Percentiles rank a stretch among this genome's conserved stretches.
Evolutionary conservation across 2,113 vertebrate species (phyloP).

Genomic region (Pyxicephalus adspersus): DNA sequence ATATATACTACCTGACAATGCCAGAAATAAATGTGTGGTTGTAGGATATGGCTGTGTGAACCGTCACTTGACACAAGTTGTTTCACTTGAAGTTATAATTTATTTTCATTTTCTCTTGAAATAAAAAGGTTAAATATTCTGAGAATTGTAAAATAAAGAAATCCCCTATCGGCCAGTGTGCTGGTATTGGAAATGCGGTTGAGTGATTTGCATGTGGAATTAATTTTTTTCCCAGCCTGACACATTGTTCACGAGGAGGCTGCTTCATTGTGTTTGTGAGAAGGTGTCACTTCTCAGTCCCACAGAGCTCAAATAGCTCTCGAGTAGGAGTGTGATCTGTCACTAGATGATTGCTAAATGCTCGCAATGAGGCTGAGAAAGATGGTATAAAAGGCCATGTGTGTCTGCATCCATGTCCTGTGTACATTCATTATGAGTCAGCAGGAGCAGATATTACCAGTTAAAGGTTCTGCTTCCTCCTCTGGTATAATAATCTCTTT

Average conservation of each 20-base stretch:
- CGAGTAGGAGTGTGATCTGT: constrained; percentile 19
- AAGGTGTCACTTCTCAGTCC: background rate
- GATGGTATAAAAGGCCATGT: too few species aligned
- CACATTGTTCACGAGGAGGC: background rate
- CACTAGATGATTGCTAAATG: constrained; percentile 6
- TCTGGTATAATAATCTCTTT: background rate
- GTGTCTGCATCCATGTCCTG: too few species aligned
- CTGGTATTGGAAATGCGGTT: too few species aligned
- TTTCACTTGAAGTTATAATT: background rate
- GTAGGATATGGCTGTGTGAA: background rate
- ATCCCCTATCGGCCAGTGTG: too few species aligned
- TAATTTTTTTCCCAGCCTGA: background rate
- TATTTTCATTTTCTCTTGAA: too few species aligned
- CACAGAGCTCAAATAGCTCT: constrained; percentile 11
- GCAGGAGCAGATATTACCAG: background rate
- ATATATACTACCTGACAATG: background rate
- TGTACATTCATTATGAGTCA: constrained; percentile 3
- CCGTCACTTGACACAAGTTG: too few species aligned
- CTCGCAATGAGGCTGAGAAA: background rate
- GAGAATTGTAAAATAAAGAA: too few species aligned
- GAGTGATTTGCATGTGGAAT: too few species aligned
- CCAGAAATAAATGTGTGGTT: background rate
- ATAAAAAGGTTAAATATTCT: background rate
- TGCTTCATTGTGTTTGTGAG: background rate
- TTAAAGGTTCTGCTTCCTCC: too few species aligned